Evolutionary conservation across 2,113 vertebrate species (phyloP), one percentile per base, ranked within the genome.

Genomic region (Sinosuthora webbiana): DNA sequence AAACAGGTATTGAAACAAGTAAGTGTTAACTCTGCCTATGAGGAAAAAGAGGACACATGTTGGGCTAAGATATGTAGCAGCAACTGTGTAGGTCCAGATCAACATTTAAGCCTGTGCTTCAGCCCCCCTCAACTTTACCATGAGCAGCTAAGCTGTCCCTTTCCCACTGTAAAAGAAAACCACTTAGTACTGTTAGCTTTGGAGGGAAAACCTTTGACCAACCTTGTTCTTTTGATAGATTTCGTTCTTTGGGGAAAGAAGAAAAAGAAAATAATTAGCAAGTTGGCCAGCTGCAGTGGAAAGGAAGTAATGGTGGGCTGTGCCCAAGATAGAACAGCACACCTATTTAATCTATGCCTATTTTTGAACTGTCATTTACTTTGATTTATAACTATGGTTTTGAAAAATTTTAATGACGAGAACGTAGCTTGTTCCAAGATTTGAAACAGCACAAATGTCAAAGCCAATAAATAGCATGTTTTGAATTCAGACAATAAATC

Each of bases 361-460:
- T 92, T 95, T 95, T 67, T 96, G 79, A 96, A 64, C 90, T 94
- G 90, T 90, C 85, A 82, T 89, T 95, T 92, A 28, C 60, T 93
- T 93, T 95, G 92, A 96, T 96, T 97, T 92, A 97, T 88, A 95
- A 73, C 83, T 39, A 67, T 44, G 69, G 90, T 83, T 94, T 92
- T 79, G 88, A 96, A 97, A 94, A 89, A 93, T 86, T 92, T 95
- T 93, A 75, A 87, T 87, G 85, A 75, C 0, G 0, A 94, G 49
- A 93, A 92, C 1, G 4, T 70, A 83, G 44, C 7, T 56, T 89
- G 73, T 16, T 93, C 92, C 95, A 95, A 90, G 52, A 86, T 80
- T 93, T 88, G 60, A 90, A 94, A 71, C 9, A 89, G 33, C 20
- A 83, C 25, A 45, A 64, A 87, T 52, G 71, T 95, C 92, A 95